Evolutionary conservation across 2,797 vertebrate genomes (phyloP).

Genomic region (Pseudotriccus pelzelni): DNA sequence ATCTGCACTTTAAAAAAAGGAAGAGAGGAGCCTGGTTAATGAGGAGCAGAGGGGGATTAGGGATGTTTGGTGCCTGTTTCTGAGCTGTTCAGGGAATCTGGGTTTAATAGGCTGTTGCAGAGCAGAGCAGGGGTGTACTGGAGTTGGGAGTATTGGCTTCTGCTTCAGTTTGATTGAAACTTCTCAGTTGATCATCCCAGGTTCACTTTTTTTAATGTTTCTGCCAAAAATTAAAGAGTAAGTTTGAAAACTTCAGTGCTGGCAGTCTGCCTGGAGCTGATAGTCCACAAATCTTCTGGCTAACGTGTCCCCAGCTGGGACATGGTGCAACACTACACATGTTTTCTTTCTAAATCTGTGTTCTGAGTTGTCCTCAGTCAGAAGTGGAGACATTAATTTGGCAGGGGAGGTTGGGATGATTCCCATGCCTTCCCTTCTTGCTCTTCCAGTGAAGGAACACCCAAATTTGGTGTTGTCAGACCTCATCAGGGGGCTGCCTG

Average conservation of each 20-base stretch:
- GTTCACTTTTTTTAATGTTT: background rate
- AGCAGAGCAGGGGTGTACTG: background rate
- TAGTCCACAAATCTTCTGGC: background rate
- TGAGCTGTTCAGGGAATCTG: background rate
- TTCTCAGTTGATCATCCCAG: background rate
- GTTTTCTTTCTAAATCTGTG: background rate
- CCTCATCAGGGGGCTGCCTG: background rate
- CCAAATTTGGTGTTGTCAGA: background rate
- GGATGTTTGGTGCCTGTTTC: background rate
- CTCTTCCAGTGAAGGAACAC: background rate
- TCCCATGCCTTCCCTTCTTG: background rate
- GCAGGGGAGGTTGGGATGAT: background rate
- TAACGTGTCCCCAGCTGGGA: background rate
- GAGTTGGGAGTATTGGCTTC: background rate
- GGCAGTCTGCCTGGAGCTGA: background rate
- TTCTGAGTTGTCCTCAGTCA: background rate
- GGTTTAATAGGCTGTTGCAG: background rate
- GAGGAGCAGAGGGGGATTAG: background rate
- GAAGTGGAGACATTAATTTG: background rate
- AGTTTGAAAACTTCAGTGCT: background rate
- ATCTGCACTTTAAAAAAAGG: background rate
- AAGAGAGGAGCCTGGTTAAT: background rate
- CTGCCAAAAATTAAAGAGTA: background rate
- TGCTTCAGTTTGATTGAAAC: background rate
- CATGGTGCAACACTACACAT: fast-evolving